A percentile compares a stretch with the other conserved stretches of the same genome.
phyloP scores from a whole-genome alignment of 2,113 vertebrate genomes.

The Urocitellus parryii region DNA sequence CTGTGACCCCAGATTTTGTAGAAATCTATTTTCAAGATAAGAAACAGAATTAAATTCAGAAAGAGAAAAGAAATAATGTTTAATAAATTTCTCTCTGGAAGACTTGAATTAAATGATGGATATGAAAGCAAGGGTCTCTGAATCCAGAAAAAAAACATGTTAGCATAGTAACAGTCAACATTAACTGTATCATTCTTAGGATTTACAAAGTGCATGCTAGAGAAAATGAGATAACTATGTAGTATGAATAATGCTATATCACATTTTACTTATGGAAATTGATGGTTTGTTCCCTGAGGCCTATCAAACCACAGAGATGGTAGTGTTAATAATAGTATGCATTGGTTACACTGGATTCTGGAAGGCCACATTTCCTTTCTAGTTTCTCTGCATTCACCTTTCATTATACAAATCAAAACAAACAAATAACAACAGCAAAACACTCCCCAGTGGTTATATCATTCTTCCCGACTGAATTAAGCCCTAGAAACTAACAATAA shows the following conservation, averaged over 20 bases:
- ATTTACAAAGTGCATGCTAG: background rate
- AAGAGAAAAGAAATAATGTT: background rate
- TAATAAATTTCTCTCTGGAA: background rate
- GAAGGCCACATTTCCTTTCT: background rate
- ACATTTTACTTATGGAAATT: background rate
- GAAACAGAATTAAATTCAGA: background rate
- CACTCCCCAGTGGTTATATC: no score
- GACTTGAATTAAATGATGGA: background rate
- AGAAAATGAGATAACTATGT: background rate
- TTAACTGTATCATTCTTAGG: background rate
- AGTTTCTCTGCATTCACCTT: background rate
- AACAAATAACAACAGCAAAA: background rate
- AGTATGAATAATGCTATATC: background rate
- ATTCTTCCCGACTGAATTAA: background rate
- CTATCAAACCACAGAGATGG: background rate
- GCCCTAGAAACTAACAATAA: background rate
- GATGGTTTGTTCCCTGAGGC: background rate
- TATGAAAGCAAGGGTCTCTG: background rate
- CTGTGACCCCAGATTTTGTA: background rate
- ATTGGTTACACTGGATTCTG: background rate
- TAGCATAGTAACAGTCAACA: background rate
- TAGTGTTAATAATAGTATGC: background rate
- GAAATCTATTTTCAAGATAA: slow-evolving; percentile 5
- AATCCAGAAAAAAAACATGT: background rate
- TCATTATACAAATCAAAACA: background rate